Conservation (phyloP, 2,797 vertebrate species). For the Kryptopterus vitreolus region DNA sequence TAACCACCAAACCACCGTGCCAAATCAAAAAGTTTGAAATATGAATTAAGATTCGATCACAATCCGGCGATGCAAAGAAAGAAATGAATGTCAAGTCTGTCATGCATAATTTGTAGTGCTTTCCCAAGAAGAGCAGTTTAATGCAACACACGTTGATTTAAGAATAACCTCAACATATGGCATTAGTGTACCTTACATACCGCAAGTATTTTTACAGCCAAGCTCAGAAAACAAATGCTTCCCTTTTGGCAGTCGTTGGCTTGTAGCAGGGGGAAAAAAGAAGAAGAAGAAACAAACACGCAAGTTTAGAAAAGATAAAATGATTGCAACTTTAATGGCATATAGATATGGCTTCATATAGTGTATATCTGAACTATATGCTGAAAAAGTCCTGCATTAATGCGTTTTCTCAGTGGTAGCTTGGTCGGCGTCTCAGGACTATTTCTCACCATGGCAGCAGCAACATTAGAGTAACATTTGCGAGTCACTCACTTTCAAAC, state of each 20-base stretch:
- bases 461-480: slow-evolving; percentile 40
- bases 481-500: slow-evolving; percentile 17
- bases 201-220: slow-evolving; percentile 37
- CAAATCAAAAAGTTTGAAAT: no score
- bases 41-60: neutral
- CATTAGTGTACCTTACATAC: slow-evolving; percentile 21
- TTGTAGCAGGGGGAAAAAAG: neutral
- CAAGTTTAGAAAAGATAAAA: slow-evolving; percentile 25
- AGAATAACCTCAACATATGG: slow-evolving; percentile 43
- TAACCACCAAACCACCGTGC: no score
- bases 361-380: slow-evolving; percentile 13
- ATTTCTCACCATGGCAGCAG: slow-evolving; percentile 51
- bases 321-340: slow-evolving; percentile 16
- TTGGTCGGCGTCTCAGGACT: slow-evolving; percentile 11
- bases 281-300: neutral
- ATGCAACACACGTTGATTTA: slow-evolving; percentile 31
- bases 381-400: slow-evolving; percentile 13
- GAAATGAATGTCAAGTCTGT: neutral
- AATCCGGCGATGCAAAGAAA: neutral
- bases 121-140: slow-evolving; percentile 19
- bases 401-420: slow-evolving; percentile 5
- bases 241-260: slow-evolving; percentile 13
- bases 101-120: neutral
- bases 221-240: slow-evolving; percentile 28
- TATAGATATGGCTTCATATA: slow-evolving; percentile 23